A percentile compares a stretch with the other conserved stretches of the same genome.
Conservation (phyloP, 2,797 vertebrate species). For the Carapus acus region DNA sequence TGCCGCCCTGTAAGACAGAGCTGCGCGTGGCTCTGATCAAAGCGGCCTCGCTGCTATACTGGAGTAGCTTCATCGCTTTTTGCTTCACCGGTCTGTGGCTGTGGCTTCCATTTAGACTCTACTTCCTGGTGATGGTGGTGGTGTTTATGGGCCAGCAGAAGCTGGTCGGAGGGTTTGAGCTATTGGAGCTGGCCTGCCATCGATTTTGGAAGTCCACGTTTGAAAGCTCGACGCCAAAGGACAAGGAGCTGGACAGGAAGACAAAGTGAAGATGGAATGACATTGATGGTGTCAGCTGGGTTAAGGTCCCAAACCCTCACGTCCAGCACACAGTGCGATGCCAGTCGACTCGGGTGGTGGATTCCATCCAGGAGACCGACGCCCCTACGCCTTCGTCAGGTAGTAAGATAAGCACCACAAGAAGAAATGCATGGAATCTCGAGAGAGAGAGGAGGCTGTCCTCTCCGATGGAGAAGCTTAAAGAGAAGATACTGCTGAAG, state of each 20-base stretch:
- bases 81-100: slow-evolving; percentile 76
- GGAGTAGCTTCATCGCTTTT: slow-evolving; percentile 79
- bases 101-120: slow-evolving; percentile 77
- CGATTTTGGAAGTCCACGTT: slow-evolving; percentile 59
- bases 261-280: slow-evolving; percentile 44
- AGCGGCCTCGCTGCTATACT: slow-evolving; percentile 83
- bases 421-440: slow-evolving; percentile 47
- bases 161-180: slow-evolving; percentile 85
- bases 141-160: slow-evolving; percentile 81
- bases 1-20: slow-evolving; percentile 93
- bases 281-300: slow-evolving; percentile 22
- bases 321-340: too few relatives aligned
- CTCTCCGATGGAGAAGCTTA: slow-evolving; percentile 15
- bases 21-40: slow-evolving; percentile 83
- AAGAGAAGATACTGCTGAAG: not conserved
- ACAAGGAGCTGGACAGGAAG: slow-evolving; percentile 51
- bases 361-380: slow-evolving; percentile 26
- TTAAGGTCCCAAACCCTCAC: too few relatives aligned
- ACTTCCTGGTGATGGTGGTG: slow-evolving; percentile 69
- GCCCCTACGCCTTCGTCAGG: slow-evolving; percentile 44
- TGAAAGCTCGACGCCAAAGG: slow-evolving; percentile 21
- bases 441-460: slow-evolving; percentile 36
- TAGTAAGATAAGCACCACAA: slow-evolving; percentile 23
- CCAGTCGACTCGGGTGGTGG: slow-evolving; percentile 30
- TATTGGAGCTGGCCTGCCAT: slow-evolving; percentile 88